Percentiles rank a stretch among this genome's conserved stretches.
Conservation (phyloP, 1,140 invertebrate species). For the Meloidogyne hapla region DNA sequence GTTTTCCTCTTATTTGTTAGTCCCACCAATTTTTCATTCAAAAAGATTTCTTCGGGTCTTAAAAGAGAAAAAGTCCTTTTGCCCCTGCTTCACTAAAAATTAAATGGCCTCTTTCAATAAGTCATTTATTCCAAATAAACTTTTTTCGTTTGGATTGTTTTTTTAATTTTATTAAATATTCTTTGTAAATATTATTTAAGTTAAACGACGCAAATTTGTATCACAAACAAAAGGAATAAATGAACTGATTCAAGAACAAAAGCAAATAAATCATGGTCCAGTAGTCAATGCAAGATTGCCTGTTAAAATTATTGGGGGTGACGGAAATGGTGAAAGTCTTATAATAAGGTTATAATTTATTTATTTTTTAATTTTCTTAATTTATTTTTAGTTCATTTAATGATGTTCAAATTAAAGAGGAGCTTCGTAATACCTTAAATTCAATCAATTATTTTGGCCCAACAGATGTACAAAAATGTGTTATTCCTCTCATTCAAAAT, state of each 20-base stretch:
- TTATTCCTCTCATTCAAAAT: conserved; percentile 20
- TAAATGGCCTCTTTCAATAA: too few relatives aligned
- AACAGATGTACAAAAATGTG: conserved; percentile 7
- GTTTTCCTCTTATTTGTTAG: too few relatives aligned
- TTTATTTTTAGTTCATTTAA: conserved; percentile 12
- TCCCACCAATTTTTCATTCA: too few relatives aligned
- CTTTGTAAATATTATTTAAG: background rate
- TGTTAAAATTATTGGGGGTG: background rate
- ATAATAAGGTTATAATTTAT: conserved; percentile 1
- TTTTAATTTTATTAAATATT: too few relatives aligned
- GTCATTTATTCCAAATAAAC: too few relatives aligned
- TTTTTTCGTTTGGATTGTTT: too few relatives aligned
- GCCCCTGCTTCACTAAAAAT: too few relatives aligned
- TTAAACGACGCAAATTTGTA: conserved; percentile 11
- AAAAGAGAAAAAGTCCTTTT: too few relatives aligned
- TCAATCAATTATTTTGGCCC: conserved; percentile 4
- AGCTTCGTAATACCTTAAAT: background rate
- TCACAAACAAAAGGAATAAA: background rate
- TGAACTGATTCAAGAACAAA: conserved; percentile 11
- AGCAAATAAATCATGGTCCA: conserved; percentile 8
- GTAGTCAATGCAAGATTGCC: background rate
- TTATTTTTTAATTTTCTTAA: background rate
- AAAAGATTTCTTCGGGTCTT: too few relatives aligned
- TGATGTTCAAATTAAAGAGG: background rate
- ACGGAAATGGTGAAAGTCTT: conserved; percentile 4